Evolutionary conservation across 2,113 vertebrate genomes (phyloP).

Genomic region (Daubentonia madagascariensis): DNA sequence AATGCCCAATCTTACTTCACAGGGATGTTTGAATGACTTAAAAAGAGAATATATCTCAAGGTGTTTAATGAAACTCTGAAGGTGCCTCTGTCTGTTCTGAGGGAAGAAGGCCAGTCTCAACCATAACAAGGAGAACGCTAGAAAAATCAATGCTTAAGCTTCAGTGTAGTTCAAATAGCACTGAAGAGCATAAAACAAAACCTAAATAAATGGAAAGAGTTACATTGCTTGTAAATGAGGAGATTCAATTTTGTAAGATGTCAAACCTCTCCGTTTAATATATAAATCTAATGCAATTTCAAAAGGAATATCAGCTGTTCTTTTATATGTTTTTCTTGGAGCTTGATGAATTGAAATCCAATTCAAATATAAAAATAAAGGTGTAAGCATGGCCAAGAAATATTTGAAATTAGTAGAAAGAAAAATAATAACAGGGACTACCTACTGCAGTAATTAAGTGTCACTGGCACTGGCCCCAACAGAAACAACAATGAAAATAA

Average conservation of each 20-base stretch:
- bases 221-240: neutral
- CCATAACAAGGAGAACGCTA: neutral
- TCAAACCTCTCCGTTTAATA: neutral
- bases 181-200: neutral
- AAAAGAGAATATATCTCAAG: neutral
- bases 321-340: neutral
- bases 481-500: neutral
- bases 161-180: neutral
- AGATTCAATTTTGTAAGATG: neutral
- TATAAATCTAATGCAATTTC: neutral
- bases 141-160: neutral
- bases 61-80: neutral
- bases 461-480: neutral
- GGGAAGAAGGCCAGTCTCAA: neutral
- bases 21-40: neutral
- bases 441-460: neutral
- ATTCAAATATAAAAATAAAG: conserved; percentile 44
- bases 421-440: neutral
- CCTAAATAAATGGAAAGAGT: neutral
- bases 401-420: neutral
- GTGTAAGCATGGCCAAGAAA: neutral
- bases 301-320: neutral
- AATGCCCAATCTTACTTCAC: neutral
- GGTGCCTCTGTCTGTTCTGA: neutral
- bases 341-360: neutral